Percentiles rank a stretch among this genome's conserved stretches.
Evolutionary conservation across 2,888 invertebrate genomes (phyloP).

Genomic region (Synanthedon vespiformis): DNA sequence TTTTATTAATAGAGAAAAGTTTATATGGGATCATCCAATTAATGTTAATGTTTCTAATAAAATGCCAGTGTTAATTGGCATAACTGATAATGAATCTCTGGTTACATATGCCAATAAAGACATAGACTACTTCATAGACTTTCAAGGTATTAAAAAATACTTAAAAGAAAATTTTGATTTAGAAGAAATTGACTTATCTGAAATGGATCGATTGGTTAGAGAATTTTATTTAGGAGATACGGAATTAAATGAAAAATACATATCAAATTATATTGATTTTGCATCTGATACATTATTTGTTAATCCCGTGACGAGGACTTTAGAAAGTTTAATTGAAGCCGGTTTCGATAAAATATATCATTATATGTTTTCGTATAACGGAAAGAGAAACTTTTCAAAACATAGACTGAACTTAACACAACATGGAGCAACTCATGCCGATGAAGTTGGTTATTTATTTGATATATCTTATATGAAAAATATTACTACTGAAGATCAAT

Average conservation of each 20-base stretch:
- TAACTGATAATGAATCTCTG: slow-evolving; percentile 4
- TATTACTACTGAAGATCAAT: slow-evolving; percentile 18
- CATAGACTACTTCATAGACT: background rate
- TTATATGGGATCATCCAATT: slow-evolving; percentile 5
- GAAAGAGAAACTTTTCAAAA: background rate
- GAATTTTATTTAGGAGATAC: slow-evolving; percentile 38
- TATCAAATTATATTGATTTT: slow-evolving; percentile 20
- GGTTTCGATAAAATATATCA: background rate
- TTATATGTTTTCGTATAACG: background rate
- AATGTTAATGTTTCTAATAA: background rate
- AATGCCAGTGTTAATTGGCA: slow-evolving; percentile 10
- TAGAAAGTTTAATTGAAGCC: background rate
- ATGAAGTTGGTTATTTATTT: slow-evolving; percentile 31
- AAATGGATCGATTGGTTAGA: slow-evolving; percentile 10
- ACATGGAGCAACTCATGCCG: slow-evolving; percentile 21
- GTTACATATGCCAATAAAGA: background rate
- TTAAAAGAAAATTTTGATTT: slow-evolving; percentile 12
- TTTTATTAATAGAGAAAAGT: slow-evolving; percentile 7
- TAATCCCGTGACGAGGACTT: background rate
- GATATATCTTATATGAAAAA: slow-evolving; percentile 13
- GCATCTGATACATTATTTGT: background rate
- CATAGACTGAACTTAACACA: slow-evolving; percentile 12
- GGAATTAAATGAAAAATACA: slow-evolving; percentile 13
- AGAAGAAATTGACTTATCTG: slow-evolving; percentile 9
- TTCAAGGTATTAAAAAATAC: slow-evolving; percentile 3